phyloP scores from a whole-genome alignment of 2,888 invertebrate genomes.

The Antheraea yamamai region DNA sequence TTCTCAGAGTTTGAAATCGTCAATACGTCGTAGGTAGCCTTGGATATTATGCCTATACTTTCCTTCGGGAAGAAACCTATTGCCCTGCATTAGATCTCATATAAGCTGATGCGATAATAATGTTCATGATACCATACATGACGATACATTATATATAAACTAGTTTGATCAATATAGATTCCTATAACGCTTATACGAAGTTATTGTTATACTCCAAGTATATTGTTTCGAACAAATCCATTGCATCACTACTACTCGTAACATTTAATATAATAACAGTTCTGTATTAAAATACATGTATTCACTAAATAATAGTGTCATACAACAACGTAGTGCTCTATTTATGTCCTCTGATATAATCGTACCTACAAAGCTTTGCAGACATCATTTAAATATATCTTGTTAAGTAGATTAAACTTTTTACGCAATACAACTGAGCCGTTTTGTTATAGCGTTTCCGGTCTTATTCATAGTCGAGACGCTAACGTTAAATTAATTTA shows the following conservation, averaged over 20 bases:
- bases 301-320: slow-evolving; percentile 39
- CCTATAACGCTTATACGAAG: not conserved
- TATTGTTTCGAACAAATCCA: not conserved
- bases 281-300: not conserved
- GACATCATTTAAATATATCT: slow-evolving; percentile 54
- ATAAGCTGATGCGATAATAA: not conserved
- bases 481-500: slow-evolving; percentile 11
- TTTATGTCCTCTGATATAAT: slow-evolving; percentile 54
- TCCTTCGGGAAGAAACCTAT: too few relatives aligned
- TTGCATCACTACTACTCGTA: not conserved
- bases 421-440: slow-evolving; percentile 47
- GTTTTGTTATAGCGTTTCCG: slow-evolving; percentile 39
- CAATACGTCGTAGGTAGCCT: too few relatives aligned
- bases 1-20: too few relatives aligned
- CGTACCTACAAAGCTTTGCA: slow-evolving; percentile 40
- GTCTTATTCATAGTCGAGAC: slow-evolving; percentile 41
- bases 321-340: slow-evolving; percentile 43
- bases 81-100: too few relatives aligned
- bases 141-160: not conserved
- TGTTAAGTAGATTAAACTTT: slow-evolving; percentile 58
- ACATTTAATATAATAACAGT: not conserved
- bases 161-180: not conserved
- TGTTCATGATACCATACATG: not conserved
- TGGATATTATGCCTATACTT: too few relatives aligned
- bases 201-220: not conserved